Conservation (phyloP, 2,797 vertebrate species). For the Anniella stebbinsi region DNA sequence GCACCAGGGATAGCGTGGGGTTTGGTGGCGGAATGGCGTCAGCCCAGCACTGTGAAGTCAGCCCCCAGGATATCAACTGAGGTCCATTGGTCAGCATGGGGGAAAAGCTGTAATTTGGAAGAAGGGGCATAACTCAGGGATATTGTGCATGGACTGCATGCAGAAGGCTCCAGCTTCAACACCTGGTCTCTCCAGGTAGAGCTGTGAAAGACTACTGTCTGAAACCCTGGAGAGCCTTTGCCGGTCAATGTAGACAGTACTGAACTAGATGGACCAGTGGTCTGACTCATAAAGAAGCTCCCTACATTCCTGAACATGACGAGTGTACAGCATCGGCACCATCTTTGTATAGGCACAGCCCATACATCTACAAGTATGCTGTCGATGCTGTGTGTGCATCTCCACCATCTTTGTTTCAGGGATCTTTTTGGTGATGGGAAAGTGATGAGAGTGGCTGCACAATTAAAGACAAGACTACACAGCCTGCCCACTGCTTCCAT, state of each 20-base stretch:
- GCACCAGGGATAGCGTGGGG: no score
- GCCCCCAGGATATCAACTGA: no score
- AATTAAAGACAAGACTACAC: neutral
- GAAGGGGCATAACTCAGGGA: neutral
- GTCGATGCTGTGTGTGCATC: neutral
- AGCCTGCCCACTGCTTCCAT: neutral
- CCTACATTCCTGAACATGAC: neutral
- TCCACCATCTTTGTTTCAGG: neutral
- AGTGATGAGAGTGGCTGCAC: neutral
- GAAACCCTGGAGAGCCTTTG: neutral
- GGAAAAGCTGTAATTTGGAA: neutral
- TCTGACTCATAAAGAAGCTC: neutral
- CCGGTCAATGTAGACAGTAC: neutral
- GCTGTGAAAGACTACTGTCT: neutral
- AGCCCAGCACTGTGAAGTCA: no score
- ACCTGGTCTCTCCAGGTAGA: neutral
- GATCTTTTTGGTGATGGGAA: no score
- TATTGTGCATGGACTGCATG: neutral
- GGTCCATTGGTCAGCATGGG: neutral
- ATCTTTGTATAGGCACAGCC: neutral
- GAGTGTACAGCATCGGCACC: neutral
- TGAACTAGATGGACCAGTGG: neutral
- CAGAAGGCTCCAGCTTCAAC: neutral
- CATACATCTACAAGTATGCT: neutral
- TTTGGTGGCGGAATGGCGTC: no score